Conservation (phyloP, 2,113 vertebrate species). For the Gallinago paraguaiae region DNA sequence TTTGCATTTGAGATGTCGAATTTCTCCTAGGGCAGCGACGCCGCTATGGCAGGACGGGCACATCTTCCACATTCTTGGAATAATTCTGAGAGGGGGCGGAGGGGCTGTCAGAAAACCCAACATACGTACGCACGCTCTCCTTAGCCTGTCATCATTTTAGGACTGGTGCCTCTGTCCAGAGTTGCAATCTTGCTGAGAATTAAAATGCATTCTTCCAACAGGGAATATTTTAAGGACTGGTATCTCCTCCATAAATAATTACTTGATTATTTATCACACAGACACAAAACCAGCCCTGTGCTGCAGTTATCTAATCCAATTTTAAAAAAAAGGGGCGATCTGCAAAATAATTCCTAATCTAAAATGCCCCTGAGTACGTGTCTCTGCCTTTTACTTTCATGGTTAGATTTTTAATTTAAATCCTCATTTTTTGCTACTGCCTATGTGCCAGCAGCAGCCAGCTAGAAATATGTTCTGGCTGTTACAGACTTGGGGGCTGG, state of each 20-base stretch:
- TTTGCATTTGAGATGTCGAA: not conserved
- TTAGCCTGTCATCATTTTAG: conserved; percentile 44
- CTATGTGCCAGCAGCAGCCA: conserved; percentile 66
- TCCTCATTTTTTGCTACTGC: conserved; percentile 26
- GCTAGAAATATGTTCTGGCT: conserved; percentile 72
- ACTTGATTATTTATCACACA: conserved; percentile 53
- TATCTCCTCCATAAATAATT: conserved; percentile 35
- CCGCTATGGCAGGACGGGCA: not conserved
- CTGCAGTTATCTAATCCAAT: conserved; percentile 32
- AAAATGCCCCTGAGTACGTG: not conserved
- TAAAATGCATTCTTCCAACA: conserved; percentile 9
- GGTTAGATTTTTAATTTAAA: conserved; percentile 60
- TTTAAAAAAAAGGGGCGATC: conserved; percentile 18
- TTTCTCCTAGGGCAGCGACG: not conserved
- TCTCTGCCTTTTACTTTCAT: not conserved
- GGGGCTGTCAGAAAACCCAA: not conserved
- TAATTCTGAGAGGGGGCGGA: not conserved
- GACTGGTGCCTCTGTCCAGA: conserved; percentile 52
- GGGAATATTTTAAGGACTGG: not conserved
- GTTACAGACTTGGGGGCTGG: conserved; percentile 54
- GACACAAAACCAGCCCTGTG: not conserved
- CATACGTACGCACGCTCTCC: not conserved
- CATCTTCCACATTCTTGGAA: not conserved
- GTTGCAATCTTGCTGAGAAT: conserved; percentile 31
- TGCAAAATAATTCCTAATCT: conserved; percentile 9